Conservation (phyloP, 2,888 invertebrate genomes). For the Cyaniris semiargus region DNA sequence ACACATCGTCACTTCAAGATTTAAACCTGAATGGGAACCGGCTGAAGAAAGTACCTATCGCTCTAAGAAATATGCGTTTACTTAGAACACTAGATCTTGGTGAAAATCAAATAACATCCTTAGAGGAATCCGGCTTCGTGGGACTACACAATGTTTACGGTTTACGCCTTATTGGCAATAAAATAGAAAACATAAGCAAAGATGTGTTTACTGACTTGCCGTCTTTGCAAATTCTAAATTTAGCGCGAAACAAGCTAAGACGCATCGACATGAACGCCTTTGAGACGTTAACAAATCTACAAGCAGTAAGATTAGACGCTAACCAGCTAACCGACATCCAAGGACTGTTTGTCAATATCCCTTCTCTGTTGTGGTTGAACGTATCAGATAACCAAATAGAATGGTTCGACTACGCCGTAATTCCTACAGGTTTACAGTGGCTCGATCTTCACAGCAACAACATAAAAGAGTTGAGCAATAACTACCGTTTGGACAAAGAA, state of each 20-base stretch:
- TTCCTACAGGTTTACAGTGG: slow-evolving; percentile 92
- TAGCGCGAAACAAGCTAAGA: slow-evolving; percentile 91
- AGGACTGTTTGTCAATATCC: slow-evolving; percentile 90
- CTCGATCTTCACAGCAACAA: slow-evolving; percentile 94
- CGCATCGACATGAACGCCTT: slow-evolving; percentile 90
- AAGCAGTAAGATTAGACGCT: slow-evolving; percentile 92
- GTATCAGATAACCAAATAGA: slow-evolving; percentile 94
- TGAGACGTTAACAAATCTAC: slow-evolving; percentile 87
- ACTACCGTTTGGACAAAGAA: slow-evolving; percentile 85
- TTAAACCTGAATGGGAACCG: slow-evolving; percentile 94
- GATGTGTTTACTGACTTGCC: slow-evolving; percentile 89
- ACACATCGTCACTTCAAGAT: slow-evolving; percentile 94
- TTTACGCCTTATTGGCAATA: slow-evolving; percentile 93
- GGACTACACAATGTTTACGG: slow-evolving; percentile 93
- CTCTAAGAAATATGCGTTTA: slow-evolving; percentile 91
- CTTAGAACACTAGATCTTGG: slow-evolving; percentile 94
- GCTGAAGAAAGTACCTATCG: slow-evolving; percentile 88
- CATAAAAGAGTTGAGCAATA: slow-evolving; percentile 88
- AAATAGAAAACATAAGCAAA: slow-evolving; percentile 89
- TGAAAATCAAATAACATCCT: slow-evolving; percentile 90
- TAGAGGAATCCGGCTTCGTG: slow-evolving; percentile 90
- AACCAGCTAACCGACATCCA: slow-evolving; percentile 91
- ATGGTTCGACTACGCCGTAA: slow-evolving; percentile 92
- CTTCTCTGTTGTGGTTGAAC: slow-evolving; percentile 92
- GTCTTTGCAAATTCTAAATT: slow-evolving; percentile 90